Evolutionary conservation across 2,113 vertebrate genomes (phyloP), one percentile per base, ranked within the genome.

Genomic region (Oncorhynchus tshawytscha): DNA sequence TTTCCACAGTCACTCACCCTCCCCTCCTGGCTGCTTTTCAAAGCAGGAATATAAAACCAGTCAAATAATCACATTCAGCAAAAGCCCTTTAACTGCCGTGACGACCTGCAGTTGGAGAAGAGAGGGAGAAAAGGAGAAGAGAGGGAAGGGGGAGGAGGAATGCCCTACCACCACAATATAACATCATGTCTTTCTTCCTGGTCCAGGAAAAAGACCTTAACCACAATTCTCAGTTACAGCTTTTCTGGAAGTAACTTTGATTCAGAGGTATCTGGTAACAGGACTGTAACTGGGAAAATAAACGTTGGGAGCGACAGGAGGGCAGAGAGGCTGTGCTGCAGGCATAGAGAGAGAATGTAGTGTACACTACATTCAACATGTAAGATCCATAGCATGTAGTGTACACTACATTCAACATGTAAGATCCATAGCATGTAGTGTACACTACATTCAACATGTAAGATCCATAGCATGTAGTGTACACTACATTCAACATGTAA

Each of bases 281-380:
- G 24, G 79, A 78, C 76, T 82, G 76, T 84, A 85, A 86, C 81
- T 88, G 82, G 78, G 85, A 86, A 88, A 87, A 86, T 82, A 88
- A 86, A 89, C 81, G 82, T 86, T n/a, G 74, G 75, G 81, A 82
- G 71, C 34, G 15, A 5, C 27, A 16, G 65, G 65, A 12, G 2
- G 34, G 18, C 18, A 60, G 77, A 20, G 73, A 74, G 34, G 77
- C 60, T 31, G 7, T 62, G 77, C 76, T 77, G 75, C 78, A 78
- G 71, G 66, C 74, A 39, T 29, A n/a, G 34, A 45, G 75, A 65
- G 69, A 75, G 75, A 81, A 34, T 34, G 31, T 34, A 34, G 4
- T 29, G 29, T 29, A 31, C 29, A 31, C 29, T 31, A 31, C 29
- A 31, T 5, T 31, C 4, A 5, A 5, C 29, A 5, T 31, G 5